Evolutionary conservation across 2,113 vertebrate species (phyloP).

Genomic region (Rhombomys opimus): DNA sequence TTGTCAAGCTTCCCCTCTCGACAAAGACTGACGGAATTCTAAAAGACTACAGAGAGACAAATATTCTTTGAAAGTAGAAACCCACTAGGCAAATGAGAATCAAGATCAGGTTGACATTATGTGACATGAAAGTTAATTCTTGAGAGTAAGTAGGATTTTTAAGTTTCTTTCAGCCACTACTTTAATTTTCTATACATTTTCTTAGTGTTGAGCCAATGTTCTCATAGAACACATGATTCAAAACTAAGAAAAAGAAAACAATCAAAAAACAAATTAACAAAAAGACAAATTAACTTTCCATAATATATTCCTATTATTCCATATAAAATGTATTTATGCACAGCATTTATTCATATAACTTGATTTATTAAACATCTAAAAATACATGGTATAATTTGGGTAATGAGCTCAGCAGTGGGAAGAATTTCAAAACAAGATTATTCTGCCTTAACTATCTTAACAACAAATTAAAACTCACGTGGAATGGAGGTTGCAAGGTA

Average conservation of each 20-base stretch:
- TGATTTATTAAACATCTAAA: background rate
- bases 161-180: background rate
- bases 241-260: background rate
- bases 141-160: background rate
- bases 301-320: background rate
- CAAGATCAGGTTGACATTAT: background rate
- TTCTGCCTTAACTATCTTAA: background rate
- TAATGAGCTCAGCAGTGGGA: background rate
- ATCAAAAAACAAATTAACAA: background rate
- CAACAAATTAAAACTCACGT: background rate
- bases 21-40: constrained; percentile 22
- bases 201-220: background rate
- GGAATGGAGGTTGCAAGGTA: background rate
- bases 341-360: background rate
- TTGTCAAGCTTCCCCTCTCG: background rate
- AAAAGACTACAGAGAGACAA: constrained; percentile 38
- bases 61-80: constrained; percentile 32
- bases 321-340: background rate
- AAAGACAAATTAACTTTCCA: background rate
- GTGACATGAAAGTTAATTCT: background rate
- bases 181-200: background rate
- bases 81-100: constrained; percentile 23
- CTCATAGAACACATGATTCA: background rate
- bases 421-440: background rate
- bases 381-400: background rate